These are phyloP conservation scores for Hippopotamyrus pictus DNA, from an alignment of 2,797 vertebrate species.

Conservation along the genomic window DNA sequence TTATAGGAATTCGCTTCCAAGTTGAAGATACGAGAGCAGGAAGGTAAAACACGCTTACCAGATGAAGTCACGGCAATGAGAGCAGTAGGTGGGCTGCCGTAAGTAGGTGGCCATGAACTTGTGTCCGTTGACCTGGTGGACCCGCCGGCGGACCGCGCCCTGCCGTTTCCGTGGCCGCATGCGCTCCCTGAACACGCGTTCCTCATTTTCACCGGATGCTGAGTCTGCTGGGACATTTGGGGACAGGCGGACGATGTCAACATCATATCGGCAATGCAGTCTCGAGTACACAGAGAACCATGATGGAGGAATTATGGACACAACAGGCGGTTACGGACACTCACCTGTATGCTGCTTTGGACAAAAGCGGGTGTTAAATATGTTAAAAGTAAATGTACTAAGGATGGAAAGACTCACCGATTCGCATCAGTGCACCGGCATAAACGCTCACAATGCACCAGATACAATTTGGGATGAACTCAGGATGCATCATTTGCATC, in stretches of 20 bases:
- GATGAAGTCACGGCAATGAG: slow-evolving; percentile 93
- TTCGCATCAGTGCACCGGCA: background rate
- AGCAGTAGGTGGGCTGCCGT: slow-evolving; percentile 91
- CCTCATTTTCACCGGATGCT: slow-evolving; percentile 81
- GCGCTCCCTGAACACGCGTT: slow-evolving; percentile 85
- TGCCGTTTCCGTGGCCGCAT: slow-evolving; percentile 88
- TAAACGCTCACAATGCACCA: background rate
- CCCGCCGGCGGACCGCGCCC: slow-evolving; percentile 83
- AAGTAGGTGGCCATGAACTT: slow-evolving; percentile 97
- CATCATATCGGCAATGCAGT: background rate
- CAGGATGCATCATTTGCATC: background rate
- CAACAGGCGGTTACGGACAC: background rate
- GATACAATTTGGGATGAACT: background rate
- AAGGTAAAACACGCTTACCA: slow-evolving; percentile 62
- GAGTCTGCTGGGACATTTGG: slow-evolving; percentile 35
- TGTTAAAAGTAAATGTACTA: background rate
- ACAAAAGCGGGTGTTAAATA: background rate
- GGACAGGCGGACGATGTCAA: background rate
- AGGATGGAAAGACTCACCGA: background rate
- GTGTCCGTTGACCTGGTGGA: slow-evolving; percentile 93
- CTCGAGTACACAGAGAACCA: background rate
- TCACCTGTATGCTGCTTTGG: background rate
- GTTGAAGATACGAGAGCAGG: background rate
- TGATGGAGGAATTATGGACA: background rate
- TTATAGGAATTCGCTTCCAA: background rate